phyloP scores from a whole-genome alignment of 2,888 invertebrate species.

The Aporophyla nigra region DNA sequence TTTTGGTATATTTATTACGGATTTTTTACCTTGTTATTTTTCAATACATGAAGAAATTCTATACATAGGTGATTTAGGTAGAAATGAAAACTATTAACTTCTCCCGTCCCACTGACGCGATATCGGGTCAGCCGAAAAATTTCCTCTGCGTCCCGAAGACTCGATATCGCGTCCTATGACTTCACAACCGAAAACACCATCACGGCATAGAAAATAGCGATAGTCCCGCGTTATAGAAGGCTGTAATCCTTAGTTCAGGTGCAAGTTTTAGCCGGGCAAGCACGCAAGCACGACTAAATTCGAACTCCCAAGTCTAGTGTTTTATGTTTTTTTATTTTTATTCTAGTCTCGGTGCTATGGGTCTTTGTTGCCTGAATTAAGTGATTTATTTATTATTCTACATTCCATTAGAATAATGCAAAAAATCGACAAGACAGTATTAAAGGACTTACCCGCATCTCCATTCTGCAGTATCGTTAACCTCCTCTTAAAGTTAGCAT shows the following conservation, averaged over 20 bases:
- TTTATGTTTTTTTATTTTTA: not conserved
- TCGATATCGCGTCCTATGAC: too few species aligned
- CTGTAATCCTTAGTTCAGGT: not conserved
- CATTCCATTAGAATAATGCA: not conserved
- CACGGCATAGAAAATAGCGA: too few species aligned
- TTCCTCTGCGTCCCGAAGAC: too few species aligned
- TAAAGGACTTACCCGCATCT: slow-evolving; percentile 84
- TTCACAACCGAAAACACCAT: too few species aligned
- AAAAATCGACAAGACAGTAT: not conserved
- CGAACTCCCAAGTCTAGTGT: not conserved
- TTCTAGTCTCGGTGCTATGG: not conserved
- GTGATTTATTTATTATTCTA: not conserved
- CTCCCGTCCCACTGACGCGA: too few species aligned
- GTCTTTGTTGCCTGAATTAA: not conserved
- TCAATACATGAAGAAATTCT: too few species aligned
- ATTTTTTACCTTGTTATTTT: too few species aligned
- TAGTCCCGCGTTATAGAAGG: not conserved
- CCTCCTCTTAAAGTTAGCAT: slow-evolving; percentile 97
- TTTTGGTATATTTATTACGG: too few species aligned
- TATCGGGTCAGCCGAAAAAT: too few species aligned
- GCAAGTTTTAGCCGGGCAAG: not conserved
- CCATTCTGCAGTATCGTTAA: slow-evolving; percentile 95
- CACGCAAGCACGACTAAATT: not conserved
- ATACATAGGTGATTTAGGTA: too few species aligned
- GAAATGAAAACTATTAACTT: too few species aligned